Conservation (phyloP, 2,113 vertebrate genomes). For the Sander vitreus region DNA sequence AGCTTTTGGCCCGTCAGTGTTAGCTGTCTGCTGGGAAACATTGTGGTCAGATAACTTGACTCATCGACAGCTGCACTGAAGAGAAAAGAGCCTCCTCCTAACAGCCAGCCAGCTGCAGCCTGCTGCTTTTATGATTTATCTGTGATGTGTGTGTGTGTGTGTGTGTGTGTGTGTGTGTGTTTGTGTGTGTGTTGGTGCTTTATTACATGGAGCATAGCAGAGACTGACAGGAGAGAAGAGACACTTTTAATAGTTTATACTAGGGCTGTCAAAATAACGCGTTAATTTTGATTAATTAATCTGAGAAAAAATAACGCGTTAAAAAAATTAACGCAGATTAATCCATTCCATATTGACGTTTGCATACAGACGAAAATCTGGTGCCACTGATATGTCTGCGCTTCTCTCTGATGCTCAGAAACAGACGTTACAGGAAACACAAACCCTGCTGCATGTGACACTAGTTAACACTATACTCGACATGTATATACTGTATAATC, state of each 20-base stretch:
- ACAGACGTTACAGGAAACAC: no score
- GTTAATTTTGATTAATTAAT: no score
- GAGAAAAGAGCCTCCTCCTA: constrained; percentile 34
- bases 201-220: neutral
- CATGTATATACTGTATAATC: no score
- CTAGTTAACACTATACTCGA: no score
- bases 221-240: constrained; percentile 3
- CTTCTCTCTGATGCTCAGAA: no score
- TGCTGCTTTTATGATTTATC: constrained; percentile 22
- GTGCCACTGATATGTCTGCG: no score
- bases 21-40: constrained; percentile 47
- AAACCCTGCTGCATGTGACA: no score
- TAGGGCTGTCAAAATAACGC: no score
- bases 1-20: constrained; percentile 12
- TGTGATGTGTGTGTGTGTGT: constrained; percentile 5
- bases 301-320: no score
- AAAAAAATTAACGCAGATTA: no score
- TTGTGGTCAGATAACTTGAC: constrained; percentile 59
- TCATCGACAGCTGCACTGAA: constrained; percentile 67
- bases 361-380: no score
- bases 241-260: neutral
- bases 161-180: constrained; percentile 5
- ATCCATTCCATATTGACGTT: no score
- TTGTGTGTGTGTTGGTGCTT: constrained; percentile 12
- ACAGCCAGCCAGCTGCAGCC: constrained; percentile 61